phyloP scores from a whole-genome alignment of 1,140 invertebrate species.

The Drosophila miranda region DNA sequence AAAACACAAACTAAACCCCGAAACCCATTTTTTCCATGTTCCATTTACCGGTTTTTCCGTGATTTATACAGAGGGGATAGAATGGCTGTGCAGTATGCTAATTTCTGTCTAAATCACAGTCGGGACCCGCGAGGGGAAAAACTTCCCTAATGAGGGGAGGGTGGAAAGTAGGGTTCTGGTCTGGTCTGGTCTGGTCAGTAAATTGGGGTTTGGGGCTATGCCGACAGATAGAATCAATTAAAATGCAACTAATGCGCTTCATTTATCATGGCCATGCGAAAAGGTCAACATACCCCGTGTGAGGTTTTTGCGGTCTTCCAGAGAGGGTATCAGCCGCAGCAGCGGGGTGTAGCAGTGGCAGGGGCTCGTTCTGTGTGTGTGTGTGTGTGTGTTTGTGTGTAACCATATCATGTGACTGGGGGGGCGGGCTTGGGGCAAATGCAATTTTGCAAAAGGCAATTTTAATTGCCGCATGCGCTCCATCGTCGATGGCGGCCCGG shows the following conservation, averaged over 20 bases:
- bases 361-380: slow-evolving; percentile 2
- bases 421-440: slow-evolving; percentile 20
- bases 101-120: slow-evolving; percentile 61
- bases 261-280: slow-evolving; percentile 64
- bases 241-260: slow-evolving; percentile 74
- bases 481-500: slow-evolving; percentile 13
- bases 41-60: slow-evolving; percentile 3
- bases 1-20: slow-evolving; percentile 23
- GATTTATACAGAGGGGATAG: slow-evolving; percentile 9
- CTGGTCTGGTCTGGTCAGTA: not conserved
- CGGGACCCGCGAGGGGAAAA: not conserved
- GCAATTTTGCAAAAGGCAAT: slow-evolving; percentile 61
- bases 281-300: slow-evolving; percentile 42
- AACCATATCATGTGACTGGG: slow-evolving; percentile 13
- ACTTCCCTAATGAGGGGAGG: not conserved
- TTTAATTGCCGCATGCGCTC: slow-evolving; percentile 60
- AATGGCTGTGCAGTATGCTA: slow-evolving; percentile 51
- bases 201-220: slow-evolving; percentile 21
- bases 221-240: slow-evolving; percentile 72
- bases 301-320: slow-evolving; percentile 31
- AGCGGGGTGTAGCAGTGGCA: not conserved
- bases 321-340: not conserved
- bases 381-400: not conserved
- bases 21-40: slow-evolving; percentile 7
- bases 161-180: slow-evolving; percentile 7